A percentile compares a stretch with the other conserved stretches of the same genome.
Evolutionary conservation across 2,888 invertebrate genomes (phyloP).

Genomic region (Pediacus dermestoides): DNA sequence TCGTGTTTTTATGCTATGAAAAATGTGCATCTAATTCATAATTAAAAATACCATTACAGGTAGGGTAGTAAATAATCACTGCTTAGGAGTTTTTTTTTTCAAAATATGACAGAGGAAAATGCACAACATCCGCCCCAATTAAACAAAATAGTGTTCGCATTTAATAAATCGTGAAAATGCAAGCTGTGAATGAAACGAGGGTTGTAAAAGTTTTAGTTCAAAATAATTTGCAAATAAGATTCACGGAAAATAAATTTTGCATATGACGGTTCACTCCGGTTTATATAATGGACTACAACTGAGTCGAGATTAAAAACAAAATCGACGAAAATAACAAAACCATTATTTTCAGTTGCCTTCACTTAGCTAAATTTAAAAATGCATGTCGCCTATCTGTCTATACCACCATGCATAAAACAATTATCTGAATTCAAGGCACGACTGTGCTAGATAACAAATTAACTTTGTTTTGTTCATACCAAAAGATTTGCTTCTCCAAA

Average conservation of each 20-base stretch:
- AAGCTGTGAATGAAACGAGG: too few relatives aligned
- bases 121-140: too few relatives aligned
- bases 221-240: too few relatives aligned
- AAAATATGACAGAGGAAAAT: too few relatives aligned
- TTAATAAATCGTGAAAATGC: too few relatives aligned
- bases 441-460: constrained; percentile 28
- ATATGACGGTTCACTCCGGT: background rate
- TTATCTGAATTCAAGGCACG: constrained; percentile 28
- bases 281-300: background rate
- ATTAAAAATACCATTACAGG: too few relatives aligned
- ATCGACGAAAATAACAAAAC: background rate
- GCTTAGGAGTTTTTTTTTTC: too few relatives aligned
- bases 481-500: constrained; percentile 19
- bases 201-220: too few relatives aligned
- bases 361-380: constrained; percentile 1
- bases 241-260: background rate
- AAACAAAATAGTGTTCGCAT: too few relatives aligned
- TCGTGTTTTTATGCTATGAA: too few relatives aligned
- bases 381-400: constrained; percentile 5
- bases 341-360: background rate
- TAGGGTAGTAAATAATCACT: too few relatives aligned
- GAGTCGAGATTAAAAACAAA: background rate
- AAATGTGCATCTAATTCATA: too few relatives aligned
- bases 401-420: constrained; percentile 20
- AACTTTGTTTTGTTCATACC: constrained; percentile 29